phyloP scores from a whole-genome alignment of 2,113 vertebrate species.

The Sterrhoptilus dennistouni region DNA sequence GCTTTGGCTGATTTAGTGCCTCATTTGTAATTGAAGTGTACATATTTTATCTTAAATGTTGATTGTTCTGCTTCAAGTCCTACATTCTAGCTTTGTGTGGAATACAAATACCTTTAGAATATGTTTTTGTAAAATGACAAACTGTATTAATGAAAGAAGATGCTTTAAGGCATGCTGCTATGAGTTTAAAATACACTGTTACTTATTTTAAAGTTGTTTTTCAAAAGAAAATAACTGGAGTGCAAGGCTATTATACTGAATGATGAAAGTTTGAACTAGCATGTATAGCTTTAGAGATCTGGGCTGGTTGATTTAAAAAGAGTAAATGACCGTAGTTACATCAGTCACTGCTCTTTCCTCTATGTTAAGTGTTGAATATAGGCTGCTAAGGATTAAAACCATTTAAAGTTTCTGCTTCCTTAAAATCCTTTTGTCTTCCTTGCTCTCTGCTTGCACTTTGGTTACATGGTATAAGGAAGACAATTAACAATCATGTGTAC shows the following conservation, averaged over 20 bases:
- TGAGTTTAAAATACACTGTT: not conserved
- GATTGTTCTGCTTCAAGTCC: conserved; percentile 47
- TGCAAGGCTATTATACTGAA: not conserved
- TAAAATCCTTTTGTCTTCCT: not conserved
- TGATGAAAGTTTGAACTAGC: not conserved
- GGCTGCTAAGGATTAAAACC: not conserved
- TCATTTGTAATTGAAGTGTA: conserved; percentile 42
- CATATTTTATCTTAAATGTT: conserved; percentile 46
- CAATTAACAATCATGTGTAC: not conserved
- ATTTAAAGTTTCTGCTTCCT: not conserved
- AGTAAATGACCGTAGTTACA: not conserved
- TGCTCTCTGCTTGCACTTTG: not conserved
- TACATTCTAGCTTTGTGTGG: conserved; percentile 22
- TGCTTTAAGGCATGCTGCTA: not conserved
- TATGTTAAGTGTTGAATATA: not conserved
- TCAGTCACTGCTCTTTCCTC: not conserved
- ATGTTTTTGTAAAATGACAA: conserved; percentile 23
- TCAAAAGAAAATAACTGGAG: not conserved
- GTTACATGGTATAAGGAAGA: not conserved
- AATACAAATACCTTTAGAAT: conserved; percentile 14
- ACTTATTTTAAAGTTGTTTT: not conserved
- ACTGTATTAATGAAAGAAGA: conserved; percentile 21
- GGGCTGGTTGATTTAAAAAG: not conserved
- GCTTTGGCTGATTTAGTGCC: conserved; percentile 48
- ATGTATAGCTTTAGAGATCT: not conserved